A percentile compares a stretch with the other conserved stretches of the same genome.
Evolutionary conservation across 1,140 invertebrate species (phyloP).

Genomic region (Alviniconcha marisindica): DNA sequence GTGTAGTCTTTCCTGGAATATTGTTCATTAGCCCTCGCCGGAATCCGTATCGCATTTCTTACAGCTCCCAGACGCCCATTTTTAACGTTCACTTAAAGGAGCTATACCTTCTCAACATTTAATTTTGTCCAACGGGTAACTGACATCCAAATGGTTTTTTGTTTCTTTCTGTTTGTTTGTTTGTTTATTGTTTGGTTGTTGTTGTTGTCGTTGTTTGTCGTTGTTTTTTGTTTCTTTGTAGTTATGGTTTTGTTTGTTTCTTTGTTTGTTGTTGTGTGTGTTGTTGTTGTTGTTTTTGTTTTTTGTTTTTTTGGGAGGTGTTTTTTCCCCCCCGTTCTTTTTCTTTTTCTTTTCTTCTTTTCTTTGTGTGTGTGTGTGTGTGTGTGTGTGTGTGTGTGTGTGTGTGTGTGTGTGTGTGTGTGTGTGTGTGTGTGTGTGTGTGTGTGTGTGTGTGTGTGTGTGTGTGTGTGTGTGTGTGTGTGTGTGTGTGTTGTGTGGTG

Average conservation of each 20-base stretch:
- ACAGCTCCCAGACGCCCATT: too few relatives aligned
- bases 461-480: neutral
- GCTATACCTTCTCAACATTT: too few relatives aligned
- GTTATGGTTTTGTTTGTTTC: neutral
- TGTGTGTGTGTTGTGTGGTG: neutral
- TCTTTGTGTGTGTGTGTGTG: neutral
- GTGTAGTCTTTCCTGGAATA: too few relatives aligned
- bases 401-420: conserved; percentile 1
- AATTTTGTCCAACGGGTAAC: too few relatives aligned
- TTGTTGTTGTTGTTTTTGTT: neutral
- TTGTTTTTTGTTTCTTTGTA: too few relatives aligned
- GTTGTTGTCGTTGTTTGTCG: too few relatives aligned
- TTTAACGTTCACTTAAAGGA: too few relatives aligned
- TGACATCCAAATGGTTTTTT: too few relatives aligned
- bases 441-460: neutral
- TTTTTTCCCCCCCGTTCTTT: neutral
- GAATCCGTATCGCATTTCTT: too few relatives aligned
- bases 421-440: conserved; percentile 1
- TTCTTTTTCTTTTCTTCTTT: neutral
- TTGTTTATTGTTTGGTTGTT: too few relatives aligned
- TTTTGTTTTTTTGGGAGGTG: neutral
- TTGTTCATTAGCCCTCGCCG: too few relatives aligned
- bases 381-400: neutral
- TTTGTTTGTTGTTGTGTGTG: neutral
- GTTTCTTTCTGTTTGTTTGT: too few relatives aligned